Base-by-base conservation (phyloP, 1,140 invertebrate species). In the Pachyrhynchus sulphureomaculatus region DNA sequence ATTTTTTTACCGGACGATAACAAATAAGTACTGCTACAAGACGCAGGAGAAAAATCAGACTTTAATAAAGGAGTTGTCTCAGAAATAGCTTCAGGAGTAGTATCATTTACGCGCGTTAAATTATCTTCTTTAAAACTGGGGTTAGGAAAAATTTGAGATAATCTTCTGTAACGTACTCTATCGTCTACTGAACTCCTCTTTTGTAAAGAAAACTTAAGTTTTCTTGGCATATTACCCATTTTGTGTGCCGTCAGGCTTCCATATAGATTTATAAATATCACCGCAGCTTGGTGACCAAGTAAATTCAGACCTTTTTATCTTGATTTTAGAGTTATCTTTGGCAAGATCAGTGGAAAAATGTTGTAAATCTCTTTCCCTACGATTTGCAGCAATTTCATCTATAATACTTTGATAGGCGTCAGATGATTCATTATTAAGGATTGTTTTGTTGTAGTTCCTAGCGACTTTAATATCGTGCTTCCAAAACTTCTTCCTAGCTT, bases 391-490 rank as follows among this genome's bases (percentile, higher is more conserved):
- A 0, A 51, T 37, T 12, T 45, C 23, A 12, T 56, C 39, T 13
- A 45, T 8, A 17, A 56, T 32, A 29, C 29, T 52, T 45, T 65
- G 56, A 9, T 51, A 33, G 8, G 29, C n/a, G 9, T 52, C 34
- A 5, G 32, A 23, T 12, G 15, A 33, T 33, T 68, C 66, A 18
- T 69, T 68, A 15, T 59, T 55, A 12, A 70, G 69, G 20, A 78
- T 47, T 8, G 79, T 79, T 60, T 72, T 78, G 58, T 83, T 82
- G 58, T 80, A 81, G 62, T 84, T 72, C 20, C 83, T 71, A 6
- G 81, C 80, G 61, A 86, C 78, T 77, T 85, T 82, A 24, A 89
- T 80, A 69, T 88, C 87, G 57, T 84, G 78, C 64, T 82, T 83
- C 85, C 87, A 89, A 69, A 89, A 89, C 48, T 79, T 73, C n/a